Percentiles rank a stretch among this genome's conserved stretches.
phyloP scores from a whole-genome alignment of 2,113 vertebrate species.

The Sebastes fasciatus region DNA sequence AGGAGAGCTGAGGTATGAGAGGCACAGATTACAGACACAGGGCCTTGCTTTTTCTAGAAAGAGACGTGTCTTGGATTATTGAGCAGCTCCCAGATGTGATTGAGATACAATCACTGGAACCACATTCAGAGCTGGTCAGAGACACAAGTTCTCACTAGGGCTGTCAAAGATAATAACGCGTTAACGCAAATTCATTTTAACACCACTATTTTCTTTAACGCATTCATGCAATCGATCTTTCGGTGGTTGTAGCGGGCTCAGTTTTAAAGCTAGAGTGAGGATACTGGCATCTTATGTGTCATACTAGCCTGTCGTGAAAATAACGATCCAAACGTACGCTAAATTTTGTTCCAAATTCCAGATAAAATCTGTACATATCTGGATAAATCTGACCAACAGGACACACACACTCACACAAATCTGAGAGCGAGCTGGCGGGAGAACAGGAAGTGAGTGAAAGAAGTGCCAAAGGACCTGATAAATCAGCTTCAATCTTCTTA shows the following conservation, averaged over 20 bases:
- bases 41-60: not conserved
- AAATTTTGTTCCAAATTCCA: too few species aligned
- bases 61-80: not conserved
- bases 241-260: too few species aligned
- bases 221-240: too few species aligned
- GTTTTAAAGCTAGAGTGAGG: too few species aligned
- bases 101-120: not conserved
- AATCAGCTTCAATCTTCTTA: conserved; percentile 31
- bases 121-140: not conserved
- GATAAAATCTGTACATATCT: too few species aligned
- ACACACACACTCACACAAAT: not conserved
- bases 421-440: not conserved
- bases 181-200: too few species aligned
- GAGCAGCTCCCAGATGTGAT: conserved; percentile 26
- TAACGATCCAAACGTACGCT: too few species aligned
- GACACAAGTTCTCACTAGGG: not conserved
- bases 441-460: conserved; percentile 23
- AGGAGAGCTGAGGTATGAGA: conserved; percentile 23
- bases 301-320: too few species aligned
- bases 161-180: too few species aligned
- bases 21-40: not conserved
- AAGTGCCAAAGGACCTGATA: conserved; percentile 18
- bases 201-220: too few species aligned
- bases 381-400: not conserved
- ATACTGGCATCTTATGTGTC: too few species aligned